These are phyloP conservation scores for Lutraria rhynchaena DNA, from an alignment of 1,140 invertebrate species.

Conservation along the genomic window DNA sequence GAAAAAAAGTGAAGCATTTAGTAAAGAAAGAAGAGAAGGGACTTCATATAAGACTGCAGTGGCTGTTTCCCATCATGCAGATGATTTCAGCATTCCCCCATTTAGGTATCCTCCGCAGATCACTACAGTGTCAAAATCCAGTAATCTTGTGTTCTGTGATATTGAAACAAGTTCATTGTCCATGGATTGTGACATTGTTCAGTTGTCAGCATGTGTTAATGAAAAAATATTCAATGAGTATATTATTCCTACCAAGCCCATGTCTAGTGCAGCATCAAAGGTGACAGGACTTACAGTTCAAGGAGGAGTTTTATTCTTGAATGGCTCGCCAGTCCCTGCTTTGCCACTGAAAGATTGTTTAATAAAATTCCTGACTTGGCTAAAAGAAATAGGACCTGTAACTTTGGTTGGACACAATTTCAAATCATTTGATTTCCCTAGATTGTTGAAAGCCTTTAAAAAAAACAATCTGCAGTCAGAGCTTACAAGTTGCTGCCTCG, in stretches of 20 bases:
- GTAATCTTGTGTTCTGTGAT: conserved; percentile 9
- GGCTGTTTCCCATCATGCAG: not conserved
- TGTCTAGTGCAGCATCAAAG: not conserved
- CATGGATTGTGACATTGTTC: not conserved
- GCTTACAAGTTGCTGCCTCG: not conserved
- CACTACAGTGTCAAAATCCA: too few species aligned
- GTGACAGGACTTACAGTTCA: conserved; percentile 11
- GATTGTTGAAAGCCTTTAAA: not conserved
- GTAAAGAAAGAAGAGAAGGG: conserved; percentile 8
- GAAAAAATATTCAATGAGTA: not conserved
- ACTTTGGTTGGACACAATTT: conserved; percentile 17
- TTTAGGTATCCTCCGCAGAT: not conserved
- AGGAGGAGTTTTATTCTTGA: not conserved
- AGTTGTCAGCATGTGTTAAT: not conserved
- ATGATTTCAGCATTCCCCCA: not conserved
- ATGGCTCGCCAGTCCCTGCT: not conserved
- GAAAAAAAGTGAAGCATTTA: not conserved
- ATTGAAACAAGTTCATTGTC: conserved; percentile 13
- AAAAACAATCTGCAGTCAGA: not conserved
- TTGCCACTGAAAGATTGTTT: not conserved
- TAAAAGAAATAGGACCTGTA: not conserved
- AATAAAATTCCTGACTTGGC: not conserved
- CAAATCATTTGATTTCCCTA: conserved; percentile 12
- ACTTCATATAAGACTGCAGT: not conserved
- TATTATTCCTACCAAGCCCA: not conserved